A percentile compares a stretch with the other conserved stretches of the same genome.
Evolutionary conservation across 2,797 vertebrate species (phyloP).

Genomic region (Philypnodon macrostomus): DNA sequence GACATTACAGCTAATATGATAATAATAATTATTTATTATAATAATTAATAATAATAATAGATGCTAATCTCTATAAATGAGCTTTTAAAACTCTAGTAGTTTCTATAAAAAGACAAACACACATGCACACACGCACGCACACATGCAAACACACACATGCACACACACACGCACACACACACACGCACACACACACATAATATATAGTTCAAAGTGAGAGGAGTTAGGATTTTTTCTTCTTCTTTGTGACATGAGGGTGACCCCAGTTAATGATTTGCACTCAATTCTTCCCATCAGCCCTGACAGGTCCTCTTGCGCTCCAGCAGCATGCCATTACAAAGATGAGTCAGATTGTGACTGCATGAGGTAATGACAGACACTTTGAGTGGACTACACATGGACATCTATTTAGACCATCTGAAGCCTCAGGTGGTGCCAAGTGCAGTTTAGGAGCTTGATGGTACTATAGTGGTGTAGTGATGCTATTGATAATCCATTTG

Average conservation of each 20-base stretch:
- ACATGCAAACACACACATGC: too few species aligned
- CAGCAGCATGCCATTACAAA: constrained; percentile 71
- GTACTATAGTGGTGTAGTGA: constrained; percentile 16
- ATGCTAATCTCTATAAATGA: constrained; percentile 20
- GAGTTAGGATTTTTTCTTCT: constrained; percentile 57
- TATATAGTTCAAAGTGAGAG: constrained; percentile 66
- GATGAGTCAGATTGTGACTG: constrained; percentile 80
- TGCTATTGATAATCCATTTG: too few species aligned
- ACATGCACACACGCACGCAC: too few species aligned
- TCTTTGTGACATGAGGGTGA: constrained; percentile 75
- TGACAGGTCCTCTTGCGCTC: constrained; percentile 69
- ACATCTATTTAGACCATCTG: constrained; percentile 49
- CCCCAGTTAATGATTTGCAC: constrained; percentile 77
- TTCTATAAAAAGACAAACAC: constrained; percentile 21
- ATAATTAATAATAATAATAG: too few species aligned
- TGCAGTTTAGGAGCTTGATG: constrained; percentile 50
- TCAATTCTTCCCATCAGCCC: constrained; percentile 73
- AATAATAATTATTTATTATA: background rate
- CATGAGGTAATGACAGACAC: constrained; percentile 82
- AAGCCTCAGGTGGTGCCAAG: constrained; percentile 59
- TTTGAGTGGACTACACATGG: constrained; percentile 64
- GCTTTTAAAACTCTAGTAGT: constrained; percentile 17
- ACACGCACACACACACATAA: too few species aligned
- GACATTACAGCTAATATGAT: background rate
- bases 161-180: too few species aligned